Percentiles rank a stretch among this genome's conserved stretches.
Conservation (phyloP, 2,113 vertebrate species). For the Rhinopomastus cyanomelas region DNA sequence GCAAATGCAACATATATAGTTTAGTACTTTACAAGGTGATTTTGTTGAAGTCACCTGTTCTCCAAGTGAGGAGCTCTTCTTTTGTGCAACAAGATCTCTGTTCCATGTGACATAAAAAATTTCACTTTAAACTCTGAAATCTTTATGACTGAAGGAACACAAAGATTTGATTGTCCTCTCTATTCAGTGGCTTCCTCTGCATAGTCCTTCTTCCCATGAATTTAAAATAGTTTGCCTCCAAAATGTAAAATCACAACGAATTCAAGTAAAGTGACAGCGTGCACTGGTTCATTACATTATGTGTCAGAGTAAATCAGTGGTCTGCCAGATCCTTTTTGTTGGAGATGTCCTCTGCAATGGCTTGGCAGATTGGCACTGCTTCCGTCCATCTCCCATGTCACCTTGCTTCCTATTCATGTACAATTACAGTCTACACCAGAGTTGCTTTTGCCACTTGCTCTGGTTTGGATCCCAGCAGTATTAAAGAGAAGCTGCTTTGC, state of each 20-base stretch:
- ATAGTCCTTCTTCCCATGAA: slow-evolving; percentile 15
- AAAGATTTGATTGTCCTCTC: not conserved
- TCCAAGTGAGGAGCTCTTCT: not conserved
- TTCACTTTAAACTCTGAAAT: not conserved
- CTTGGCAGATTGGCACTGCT: slow-evolving; percentile 39
- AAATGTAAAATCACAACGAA: slow-evolving; percentile 46
- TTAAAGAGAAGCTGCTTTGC: not conserved
- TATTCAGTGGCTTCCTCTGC: not conserved
- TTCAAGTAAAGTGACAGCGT: slow-evolving; percentile 46
- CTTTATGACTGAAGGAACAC: not conserved
- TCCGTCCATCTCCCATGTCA: not conserved
- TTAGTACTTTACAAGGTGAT: not conserved
- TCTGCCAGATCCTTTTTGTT: slow-evolving; percentile 20
- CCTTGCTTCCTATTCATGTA: slow-evolving; percentile 29
- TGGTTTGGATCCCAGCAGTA: not conserved
- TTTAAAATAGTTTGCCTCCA: slow-evolving; percentile 46
- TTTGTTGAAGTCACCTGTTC: not conserved
- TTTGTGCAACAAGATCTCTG: not conserved
- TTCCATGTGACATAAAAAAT: fast-evolving
- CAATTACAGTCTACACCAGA: slow-evolving; percentile 14
- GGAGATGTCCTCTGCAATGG: not conserved
- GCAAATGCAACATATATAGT: not conserved
- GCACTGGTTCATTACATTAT: slow-evolving; percentile 46
- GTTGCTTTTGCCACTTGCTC: not conserved
- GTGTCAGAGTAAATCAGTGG: slow-evolving; percentile 55